Conservation (phyloP, 2,113 vertebrate species). For the Reinhardtius hippoglossoides region DNA sequence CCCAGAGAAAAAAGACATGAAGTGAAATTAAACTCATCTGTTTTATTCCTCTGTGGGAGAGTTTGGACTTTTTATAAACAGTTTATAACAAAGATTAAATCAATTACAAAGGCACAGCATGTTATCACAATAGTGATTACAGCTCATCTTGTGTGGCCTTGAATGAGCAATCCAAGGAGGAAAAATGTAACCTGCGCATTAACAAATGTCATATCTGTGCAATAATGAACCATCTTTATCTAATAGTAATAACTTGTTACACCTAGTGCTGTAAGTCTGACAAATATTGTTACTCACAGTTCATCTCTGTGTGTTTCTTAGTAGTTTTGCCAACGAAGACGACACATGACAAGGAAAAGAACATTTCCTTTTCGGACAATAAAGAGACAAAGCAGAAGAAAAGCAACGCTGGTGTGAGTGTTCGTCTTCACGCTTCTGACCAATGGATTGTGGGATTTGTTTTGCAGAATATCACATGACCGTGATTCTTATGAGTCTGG, state of each 20-base stretch:
- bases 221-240: too few relatives aligned
- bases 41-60: too few relatives aligned
- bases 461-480: too few relatives aligned
- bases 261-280: background rate
- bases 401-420: slow-evolving; percentile 55
- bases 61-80: too few relatives aligned
- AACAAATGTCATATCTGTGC: background rate
- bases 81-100: background rate
- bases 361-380: slow-evolving; percentile 14
- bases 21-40: too few relatives aligned
- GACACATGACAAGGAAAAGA: slow-evolving; percentile 8
- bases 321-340: slow-evolving; percentile 63
- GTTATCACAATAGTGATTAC: background rate
- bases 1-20: too few relatives aligned
- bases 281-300: background rate
- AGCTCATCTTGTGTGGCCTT: background rate
- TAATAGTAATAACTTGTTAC: background rate
- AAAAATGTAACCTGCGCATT: too few relatives aligned
- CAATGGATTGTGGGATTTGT: background rate
- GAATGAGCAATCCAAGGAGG: background rate
- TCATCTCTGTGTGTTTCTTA: slow-evolving; percentile 36
- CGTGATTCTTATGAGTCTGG: too few relatives aligned
- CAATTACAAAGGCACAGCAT: background rate
- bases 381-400: slow-evolving; percentile 39
- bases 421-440: background rate